Evolutionary conservation across 2,113 vertebrate genomes (phyloP), one percentile per base, ranked within the genome.

Genomic region (Myocastor coypus): DNA sequence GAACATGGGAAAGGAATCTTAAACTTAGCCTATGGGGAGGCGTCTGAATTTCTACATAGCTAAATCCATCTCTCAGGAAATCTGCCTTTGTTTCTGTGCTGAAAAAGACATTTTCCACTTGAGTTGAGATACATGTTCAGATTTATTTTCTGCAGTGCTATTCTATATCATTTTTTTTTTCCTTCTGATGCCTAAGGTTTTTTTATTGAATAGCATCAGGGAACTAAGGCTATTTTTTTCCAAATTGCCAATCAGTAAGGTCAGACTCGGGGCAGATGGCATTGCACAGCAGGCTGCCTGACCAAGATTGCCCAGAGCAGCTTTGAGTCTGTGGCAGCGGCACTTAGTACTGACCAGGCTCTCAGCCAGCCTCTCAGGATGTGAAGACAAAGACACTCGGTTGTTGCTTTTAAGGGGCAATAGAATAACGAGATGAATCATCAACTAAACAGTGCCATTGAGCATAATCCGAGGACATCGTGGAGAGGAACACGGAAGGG

Each of bases 141-240:
- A 42, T 73, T 80, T 61, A 66, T 88, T 83, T 42, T 82, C 89
- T 94, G 30, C 30, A 66, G 16, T 75, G 83, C 30, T 83, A 86
- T 86, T 78, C 59, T 30, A 2, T 52, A 50, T 34, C 34, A 20
- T 82, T 92, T 52, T 81, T 77, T 77, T 57, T 24, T 73, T 73
- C 71, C 30, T 73, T 73, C 71, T 69, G 64, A 82, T 0, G 46
- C 3, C 37, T 75, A 37, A 52, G 50, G n/a, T 46, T 92, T 46
- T 92, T 93, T 91, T 92, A 73, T 87, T 81, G n/a, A 75, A 59
- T 16, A 57, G 28, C 75, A 32, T 92, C 61, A 63, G 63, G n/a
- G 37, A 75, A 59, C 32, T 37, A 61, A 16, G 4, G 61, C 13
- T 66, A 7, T 30, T 37, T 22, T 83, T 66, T 16, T 34, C 59